Evolutionary conservation across 2,113 vertebrate species (phyloP), one percentile per base, ranked within the genome.

Genomic region (Hyperopisus bebe): DNA sequence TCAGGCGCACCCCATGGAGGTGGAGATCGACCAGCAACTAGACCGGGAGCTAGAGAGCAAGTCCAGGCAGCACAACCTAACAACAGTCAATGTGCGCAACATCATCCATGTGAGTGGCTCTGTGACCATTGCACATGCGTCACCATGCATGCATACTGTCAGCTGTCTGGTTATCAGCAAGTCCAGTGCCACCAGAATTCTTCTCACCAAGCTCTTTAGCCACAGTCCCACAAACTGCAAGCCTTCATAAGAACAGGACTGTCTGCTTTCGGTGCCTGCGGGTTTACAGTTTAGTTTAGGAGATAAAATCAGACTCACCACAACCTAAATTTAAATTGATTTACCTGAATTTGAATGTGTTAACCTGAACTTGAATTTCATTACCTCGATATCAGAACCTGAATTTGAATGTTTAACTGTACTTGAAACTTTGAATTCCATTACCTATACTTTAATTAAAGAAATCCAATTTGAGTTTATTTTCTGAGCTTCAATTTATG

Each of bases 51-150:
- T 99, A 74, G 98, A 99, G 90, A 97, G 96, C 0, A 97, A 98
- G 47, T 99, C 98, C 19, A 97, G 97, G 8, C 98, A 99, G 24
- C 98, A 98, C 93, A 99, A 98, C 90, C 94, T 99, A 92, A 99
- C 98, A 0, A 97, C 97, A 0, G 97, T 98, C 90, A 99, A 99
- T 0, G 98, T 99, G n/a, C 93, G 97, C 0, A 99, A 97, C 94
- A 99, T 99, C 92, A 95, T 99, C n/a, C 98, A 99, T 0, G 98
- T 99, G 93, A 97, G 97, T 96, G 1, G 5, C 48, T 86, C 85
- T 35, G 46, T 47, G 44, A 5, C 85, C 47, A 24, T 47, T 9
- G 31, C 48, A 66, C 70, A 35, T 17, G 6, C 10, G 3, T 21
- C 31, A 44, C 9, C 62, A 46, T 44, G 88, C 19, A 27, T 86